Conservation (phyloP, 2,888 invertebrate species). For the Podotricha telesiphe region DNA sequence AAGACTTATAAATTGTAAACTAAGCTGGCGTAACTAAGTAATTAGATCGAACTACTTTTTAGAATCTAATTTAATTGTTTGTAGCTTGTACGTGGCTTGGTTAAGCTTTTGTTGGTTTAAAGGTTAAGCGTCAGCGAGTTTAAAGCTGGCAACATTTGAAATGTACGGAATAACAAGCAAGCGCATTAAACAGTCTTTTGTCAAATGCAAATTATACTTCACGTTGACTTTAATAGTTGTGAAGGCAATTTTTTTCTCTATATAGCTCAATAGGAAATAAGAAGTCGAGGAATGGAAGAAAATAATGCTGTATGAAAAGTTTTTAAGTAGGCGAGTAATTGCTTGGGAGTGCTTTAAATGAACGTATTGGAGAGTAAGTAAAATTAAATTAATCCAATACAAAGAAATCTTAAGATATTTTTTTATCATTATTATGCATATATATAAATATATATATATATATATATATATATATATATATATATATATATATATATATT, state of each 20-base stretch:
- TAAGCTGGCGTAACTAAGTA: background rate
- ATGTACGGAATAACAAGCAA: constrained; percentile 25
- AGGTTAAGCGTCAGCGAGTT: constrained; percentile 17
- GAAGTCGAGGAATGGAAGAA: background rate
- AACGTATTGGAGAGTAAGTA: background rate
- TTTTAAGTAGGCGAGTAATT: constrained; percentile 2
- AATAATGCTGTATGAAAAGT: constrained; percentile 6
- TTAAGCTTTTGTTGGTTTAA: constrained; percentile 22
- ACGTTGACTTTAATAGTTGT: constrained; percentile 20
- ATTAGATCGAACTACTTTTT: background rate
- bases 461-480: no score
- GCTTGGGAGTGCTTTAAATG: background rate
- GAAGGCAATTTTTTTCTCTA: background rate
- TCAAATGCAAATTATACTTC: constrained; percentile 25
- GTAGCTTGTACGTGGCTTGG: constrained; percentile 19
- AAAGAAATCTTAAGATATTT: background rate
- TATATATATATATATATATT: no score
- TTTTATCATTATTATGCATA: no score
- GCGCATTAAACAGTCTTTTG: constrained; percentile 28
- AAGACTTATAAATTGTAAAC: background rate
- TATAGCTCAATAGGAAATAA: constrained; percentile 8
- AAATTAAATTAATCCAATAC: background rate
- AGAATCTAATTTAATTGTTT: constrained; percentile 7
- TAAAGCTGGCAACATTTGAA: constrained; percentile 24
- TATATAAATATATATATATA: no score